Evolutionary conservation across 2,888 invertebrate species (phyloP).

Genomic region (Caenorhabditis zanzibari): DNA sequence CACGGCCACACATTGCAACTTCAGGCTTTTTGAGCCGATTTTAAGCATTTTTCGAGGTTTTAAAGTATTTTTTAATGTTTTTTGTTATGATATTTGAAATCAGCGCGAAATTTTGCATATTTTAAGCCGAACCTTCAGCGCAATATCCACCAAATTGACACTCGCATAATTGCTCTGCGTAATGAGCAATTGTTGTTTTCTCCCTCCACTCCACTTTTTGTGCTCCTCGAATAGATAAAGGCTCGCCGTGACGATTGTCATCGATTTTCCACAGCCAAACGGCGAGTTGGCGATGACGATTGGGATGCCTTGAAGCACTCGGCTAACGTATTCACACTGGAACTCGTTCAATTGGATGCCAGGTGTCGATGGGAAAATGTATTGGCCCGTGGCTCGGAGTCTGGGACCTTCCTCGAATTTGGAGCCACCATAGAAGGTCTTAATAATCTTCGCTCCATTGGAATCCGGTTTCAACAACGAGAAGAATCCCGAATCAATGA

Average conservation of each 20-base stretch:
- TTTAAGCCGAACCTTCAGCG: no score
- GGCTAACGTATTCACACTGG: constrained; percentile 16
- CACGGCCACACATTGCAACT: no score
- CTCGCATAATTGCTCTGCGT: constrained; percentile 34
- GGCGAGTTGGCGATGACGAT: constrained; percentile 18
- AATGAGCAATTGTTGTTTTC: constrained; percentile 5
- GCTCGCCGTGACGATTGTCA: constrained; percentile 26
- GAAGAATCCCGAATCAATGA: constrained; percentile 1
- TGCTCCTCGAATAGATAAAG: constrained; percentile 18
- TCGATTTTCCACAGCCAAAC: constrained; percentile 43
- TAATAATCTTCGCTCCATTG: constrained; percentile 14
- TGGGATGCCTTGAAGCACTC: background rate
- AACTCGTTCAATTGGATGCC: constrained; percentile 16
- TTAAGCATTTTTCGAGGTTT: no score
- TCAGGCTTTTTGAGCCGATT: no score
- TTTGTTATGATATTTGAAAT: no score
- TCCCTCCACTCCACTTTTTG: background rate
- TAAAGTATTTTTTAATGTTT: background rate
- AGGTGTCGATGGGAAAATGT: background rate
- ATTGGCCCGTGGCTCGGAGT: background rate
- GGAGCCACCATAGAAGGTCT: constrained; percentile 9
- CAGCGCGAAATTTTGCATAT: no score
- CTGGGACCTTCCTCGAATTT: background rate
- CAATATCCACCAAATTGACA: constrained; percentile 35
- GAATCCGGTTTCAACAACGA: background rate